Conservation (phyloP, 2,797 vertebrate genomes). For the Mus caroli region DNA sequence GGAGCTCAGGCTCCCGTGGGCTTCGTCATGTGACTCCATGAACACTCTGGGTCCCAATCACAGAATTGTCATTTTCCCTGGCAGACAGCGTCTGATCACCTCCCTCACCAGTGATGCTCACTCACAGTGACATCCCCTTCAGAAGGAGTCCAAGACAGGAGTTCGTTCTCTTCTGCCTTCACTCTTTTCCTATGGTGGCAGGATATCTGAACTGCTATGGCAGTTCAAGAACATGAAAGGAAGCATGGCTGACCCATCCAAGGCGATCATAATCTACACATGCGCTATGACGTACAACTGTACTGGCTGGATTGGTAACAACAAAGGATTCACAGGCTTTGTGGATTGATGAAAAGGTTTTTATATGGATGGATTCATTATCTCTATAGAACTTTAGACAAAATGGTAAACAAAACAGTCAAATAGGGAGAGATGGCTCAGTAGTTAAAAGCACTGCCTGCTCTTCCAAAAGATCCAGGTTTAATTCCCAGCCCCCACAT, state of each 20-base stretch:
- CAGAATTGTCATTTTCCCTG: background rate
- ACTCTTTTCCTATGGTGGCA: background rate
- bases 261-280: background rate
- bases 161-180: background rate
- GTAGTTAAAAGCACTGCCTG: background rate
- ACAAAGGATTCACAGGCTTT: background rate
- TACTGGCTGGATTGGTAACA: background rate
- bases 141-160: background rate
- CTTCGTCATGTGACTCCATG: background rate
- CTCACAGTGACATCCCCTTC: background rate
- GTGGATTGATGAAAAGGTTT: background rate
- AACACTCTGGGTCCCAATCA: background rate
- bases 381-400: background rate
- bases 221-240: background rate
- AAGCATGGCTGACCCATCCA: background rate
- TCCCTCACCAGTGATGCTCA: background rate
- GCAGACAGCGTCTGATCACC: background rate
- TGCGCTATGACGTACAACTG: background rate
- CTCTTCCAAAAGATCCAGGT: background rate
- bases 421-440: background rate
- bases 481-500: background rate
- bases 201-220: background rate
- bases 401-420: conserved; percentile 5
- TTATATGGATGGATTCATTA: background rate
- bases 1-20: too few relatives aligned